phyloP scores from a whole-genome alignment of 2,888 invertebrate genomes.

The Torymus auratus region DNA sequence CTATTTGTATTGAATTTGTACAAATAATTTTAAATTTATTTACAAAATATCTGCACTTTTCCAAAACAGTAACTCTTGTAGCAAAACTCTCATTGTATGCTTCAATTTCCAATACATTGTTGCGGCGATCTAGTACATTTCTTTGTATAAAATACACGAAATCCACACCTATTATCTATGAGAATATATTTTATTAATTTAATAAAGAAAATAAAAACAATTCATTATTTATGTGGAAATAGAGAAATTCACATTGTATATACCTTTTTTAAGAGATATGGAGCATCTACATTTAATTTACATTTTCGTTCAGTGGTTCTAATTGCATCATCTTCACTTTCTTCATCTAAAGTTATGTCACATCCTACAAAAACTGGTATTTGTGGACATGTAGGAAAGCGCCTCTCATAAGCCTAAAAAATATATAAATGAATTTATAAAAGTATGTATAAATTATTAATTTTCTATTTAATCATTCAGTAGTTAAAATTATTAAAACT shows the following conservation, averaged over 20 bases:
- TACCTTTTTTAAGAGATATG: slow-evolving; percentile 95
- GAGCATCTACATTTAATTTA: slow-evolving; percentile 94
- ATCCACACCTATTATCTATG: slow-evolving; percentile 93
- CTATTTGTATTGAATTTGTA: too few species aligned
- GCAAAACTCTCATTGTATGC: slow-evolving; percentile 95
- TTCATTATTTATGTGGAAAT: slow-evolving; percentile 21
- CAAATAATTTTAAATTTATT: slow-evolving; percentile 74
- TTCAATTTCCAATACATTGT: slow-evolving; percentile 90
- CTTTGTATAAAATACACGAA: slow-evolving; percentile 93
- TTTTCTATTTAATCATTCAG: too few species aligned
- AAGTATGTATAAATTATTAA: background rate
- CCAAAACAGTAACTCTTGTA: slow-evolving; percentile 88
- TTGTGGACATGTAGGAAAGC: slow-evolving; percentile 95
- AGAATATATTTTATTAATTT: background rate
- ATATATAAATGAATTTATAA: slow-evolving; percentile 7
- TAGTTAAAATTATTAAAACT: too few species aligned
- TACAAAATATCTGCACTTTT: slow-evolving; percentile 92
- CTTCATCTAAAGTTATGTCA: slow-evolving; percentile 86
- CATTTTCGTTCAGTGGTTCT: slow-evolving; percentile 90
- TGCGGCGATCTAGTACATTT: slow-evolving; percentile 89
- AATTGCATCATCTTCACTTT: slow-evolving; percentile 86
- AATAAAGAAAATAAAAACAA: background rate
- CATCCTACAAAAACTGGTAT: slow-evolving; percentile 96
- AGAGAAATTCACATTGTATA: slow-evolving; percentile 6
- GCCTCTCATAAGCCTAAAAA: slow-evolving; percentile 91